Percentiles rank a stretch among this genome's conserved stretches.
Conservation (phyloP, 53 echinoderm and acorn worm species). For the Hippasteria phrygiana region DNA sequence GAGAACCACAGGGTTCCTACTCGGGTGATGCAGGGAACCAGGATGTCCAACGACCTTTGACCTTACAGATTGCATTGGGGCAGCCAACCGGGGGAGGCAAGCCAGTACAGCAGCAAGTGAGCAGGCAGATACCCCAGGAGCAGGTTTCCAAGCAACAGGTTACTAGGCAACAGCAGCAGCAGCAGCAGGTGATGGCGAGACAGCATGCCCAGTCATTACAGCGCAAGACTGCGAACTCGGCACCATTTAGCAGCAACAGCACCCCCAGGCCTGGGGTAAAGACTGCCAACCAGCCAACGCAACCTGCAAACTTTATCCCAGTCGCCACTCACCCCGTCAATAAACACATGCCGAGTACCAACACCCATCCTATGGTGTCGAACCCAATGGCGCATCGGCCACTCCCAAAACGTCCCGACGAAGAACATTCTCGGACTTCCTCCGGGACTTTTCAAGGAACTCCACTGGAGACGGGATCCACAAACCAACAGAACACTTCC, state of each 20-base stretch:
- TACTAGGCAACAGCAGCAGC: constrained; percentile 39
- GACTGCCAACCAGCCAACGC: background rate
- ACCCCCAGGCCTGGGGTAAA: constrained; percentile 1
- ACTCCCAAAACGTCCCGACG: constrained; percentile 52
- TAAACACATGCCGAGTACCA: constrained; percentile 26
- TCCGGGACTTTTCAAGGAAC: background rate
- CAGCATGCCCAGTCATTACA: constrained; percentile 48
- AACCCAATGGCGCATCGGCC: constrained; percentile 60
- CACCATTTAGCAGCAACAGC: background rate
- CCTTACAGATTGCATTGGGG: constrained; percentile 53
- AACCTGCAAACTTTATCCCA: constrained; percentile 27
- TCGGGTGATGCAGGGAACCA: constrained; percentile 46
- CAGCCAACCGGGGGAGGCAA: constrained; percentile 27
- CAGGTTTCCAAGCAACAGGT: constrained; percentile 30
- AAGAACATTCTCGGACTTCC: constrained; percentile 18
- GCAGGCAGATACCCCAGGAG: constrained; percentile 49
- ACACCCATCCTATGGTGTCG: constrained; percentile 59
- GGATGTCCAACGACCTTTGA: constrained; percentile 54
- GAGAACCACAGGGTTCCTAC: constrained; percentile 24
- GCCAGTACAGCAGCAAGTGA: constrained; percentile 57
- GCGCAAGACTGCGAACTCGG: background rate
- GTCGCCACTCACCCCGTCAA: constrained; percentile 8
- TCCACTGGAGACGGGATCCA: background rate
- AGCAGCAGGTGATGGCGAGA: background rate
- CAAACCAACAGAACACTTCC: background rate